These are phyloP conservation scores for Apodemia duryi DNA, from an alignment of 2,888 invertebrate genomes.

Conservation along the genomic window DNA sequence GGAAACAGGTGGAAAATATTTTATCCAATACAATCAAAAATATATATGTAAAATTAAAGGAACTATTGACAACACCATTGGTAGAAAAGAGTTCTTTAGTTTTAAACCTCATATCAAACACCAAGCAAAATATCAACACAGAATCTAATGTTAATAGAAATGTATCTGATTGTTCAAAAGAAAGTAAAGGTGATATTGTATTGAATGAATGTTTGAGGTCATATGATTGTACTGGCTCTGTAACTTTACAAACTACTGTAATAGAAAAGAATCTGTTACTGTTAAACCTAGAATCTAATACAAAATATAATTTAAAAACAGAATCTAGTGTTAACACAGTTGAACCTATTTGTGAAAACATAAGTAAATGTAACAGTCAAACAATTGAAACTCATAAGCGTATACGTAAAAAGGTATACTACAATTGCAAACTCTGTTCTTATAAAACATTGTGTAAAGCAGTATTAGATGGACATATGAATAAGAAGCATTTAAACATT, in stretches of 20 bases:
- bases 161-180: background rate
- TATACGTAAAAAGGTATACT: slow-evolving; percentile 32
- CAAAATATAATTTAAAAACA: background rate
- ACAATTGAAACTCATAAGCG: slow-evolving; percentile 27
- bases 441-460: slow-evolving; percentile 44
- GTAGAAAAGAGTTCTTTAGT: background rate
- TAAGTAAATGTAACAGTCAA: background rate
- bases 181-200: background rate
- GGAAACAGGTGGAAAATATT: slow-evolving; percentile 33
- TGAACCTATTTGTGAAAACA: background rate
- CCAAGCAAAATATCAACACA: background rate
- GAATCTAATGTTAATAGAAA: background rate
- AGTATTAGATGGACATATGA: slow-evolving; percentile 49
- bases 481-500: slow-evolving; percentile 46
- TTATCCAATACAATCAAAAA: slow-evolving; percentile 29
- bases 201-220: background rate
- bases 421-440: slow-evolving; percentile 42
- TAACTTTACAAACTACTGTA: too few species aligned
- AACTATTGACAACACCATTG: background rate
- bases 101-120: background rate
- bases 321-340: background rate
- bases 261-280: too few species aligned
- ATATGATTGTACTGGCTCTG: too few species aligned
- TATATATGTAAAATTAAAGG: slow-evolving; percentile 33
- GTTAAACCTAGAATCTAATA: too few species aligned